Evolutionary conservation across 2,797 vertebrate species (phyloP).

Genomic region (Scolopax rusticola): DNA sequence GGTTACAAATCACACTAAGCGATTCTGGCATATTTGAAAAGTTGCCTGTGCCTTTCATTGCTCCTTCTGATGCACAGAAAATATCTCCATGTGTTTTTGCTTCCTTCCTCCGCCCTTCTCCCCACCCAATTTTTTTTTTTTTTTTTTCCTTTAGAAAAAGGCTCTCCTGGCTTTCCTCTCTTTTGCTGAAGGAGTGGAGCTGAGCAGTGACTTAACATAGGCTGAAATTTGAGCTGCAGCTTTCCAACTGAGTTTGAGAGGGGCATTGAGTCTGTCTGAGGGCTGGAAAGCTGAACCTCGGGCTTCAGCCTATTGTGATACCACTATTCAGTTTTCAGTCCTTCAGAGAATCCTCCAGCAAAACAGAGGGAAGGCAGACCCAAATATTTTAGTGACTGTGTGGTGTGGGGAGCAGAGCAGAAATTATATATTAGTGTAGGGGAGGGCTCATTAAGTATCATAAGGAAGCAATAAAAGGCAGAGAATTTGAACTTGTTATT

Average conservation of each 20-base stretch:
- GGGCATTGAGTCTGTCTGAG: constrained; percentile 41
- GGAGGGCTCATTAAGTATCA: not conserved
- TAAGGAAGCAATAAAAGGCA: constrained; percentile 49
- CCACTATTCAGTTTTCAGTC: not conserved
- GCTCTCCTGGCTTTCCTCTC: constrained; percentile 27
- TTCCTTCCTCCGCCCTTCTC: not conserved
- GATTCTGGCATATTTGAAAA: constrained; percentile 38
- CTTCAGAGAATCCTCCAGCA: constrained; percentile 32
- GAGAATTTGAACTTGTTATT: constrained; percentile 20
- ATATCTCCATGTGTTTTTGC: constrained; percentile 44
- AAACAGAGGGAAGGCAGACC: constrained; percentile 9
- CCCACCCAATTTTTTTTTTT: too few species aligned
- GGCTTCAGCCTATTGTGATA: constrained; percentile 59
- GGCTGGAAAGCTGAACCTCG: constrained; percentile 50
- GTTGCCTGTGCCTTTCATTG: constrained; percentile 2
- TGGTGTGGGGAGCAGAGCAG: not conserved
- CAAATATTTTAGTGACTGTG: not conserved
- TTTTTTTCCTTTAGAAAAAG: constrained; percentile 25
- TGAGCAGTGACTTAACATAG: constrained; percentile 48
- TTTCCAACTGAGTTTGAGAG: constrained; percentile 60
- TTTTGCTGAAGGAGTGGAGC: constrained; percentile 20
- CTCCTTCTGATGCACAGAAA: constrained; percentile 30
- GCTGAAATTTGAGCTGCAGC: constrained; percentile 71
- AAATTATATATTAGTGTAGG: not conserved
- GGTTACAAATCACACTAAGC: constrained; percentile 29